Evolutionary conservation across 1,140 invertebrate species (phyloP).

Genomic region (Chelonus insularis): DNA sequence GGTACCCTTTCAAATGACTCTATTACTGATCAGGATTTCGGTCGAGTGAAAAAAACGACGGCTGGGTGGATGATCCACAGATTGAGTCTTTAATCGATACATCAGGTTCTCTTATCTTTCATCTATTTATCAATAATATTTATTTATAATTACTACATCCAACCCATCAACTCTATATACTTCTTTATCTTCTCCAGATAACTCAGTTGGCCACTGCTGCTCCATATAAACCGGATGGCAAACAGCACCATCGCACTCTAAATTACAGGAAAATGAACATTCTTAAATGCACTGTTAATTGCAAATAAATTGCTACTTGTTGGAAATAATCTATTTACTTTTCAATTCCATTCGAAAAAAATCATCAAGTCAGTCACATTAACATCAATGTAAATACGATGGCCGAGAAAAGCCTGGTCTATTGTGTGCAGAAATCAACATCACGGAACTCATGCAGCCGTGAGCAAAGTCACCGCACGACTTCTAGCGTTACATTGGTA

Average conservation of each 20-base stretch:
- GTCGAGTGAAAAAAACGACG: slow-evolving; percentile 15
- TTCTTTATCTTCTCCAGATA: too few species aligned
- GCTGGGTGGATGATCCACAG: slow-evolving; percentile 20
- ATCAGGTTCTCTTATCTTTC: slow-evolving; percentile 5
- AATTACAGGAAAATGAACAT: too few species aligned
- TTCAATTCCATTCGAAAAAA: not conserved
- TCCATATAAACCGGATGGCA: too few species aligned
- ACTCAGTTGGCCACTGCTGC: too few species aligned
- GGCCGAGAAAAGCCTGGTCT: slow-evolving; percentile 22
- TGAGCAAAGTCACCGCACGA: slow-evolving; percentile 51
- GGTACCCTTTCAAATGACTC: slow-evolving; percentile 49
- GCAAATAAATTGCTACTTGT: too few species aligned
- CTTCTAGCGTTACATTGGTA: slow-evolving; percentile 36
- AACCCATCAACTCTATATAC: too few species aligned
- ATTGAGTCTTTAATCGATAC: slow-evolving; percentile 29
- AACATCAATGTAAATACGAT: slow-evolving; percentile 24
- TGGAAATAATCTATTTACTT: not conserved
- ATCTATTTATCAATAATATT: slow-evolving; percentile 25
- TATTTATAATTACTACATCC: slow-evolving; percentile 6
- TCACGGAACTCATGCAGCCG: slow-evolving; percentile 58
- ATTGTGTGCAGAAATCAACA: slow-evolving; percentile 34
- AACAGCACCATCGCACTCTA: too few species aligned
- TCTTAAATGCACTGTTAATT: too few species aligned
- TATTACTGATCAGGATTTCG: slow-evolving; percentile 42
- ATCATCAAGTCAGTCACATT: not conserved